A percentile compares a stretch with the other conserved stretches of the same genome.
Evolutionary conservation across 2,888 invertebrate species (phyloP).

Genomic region (Pharmacophagus antenor): DNA sequence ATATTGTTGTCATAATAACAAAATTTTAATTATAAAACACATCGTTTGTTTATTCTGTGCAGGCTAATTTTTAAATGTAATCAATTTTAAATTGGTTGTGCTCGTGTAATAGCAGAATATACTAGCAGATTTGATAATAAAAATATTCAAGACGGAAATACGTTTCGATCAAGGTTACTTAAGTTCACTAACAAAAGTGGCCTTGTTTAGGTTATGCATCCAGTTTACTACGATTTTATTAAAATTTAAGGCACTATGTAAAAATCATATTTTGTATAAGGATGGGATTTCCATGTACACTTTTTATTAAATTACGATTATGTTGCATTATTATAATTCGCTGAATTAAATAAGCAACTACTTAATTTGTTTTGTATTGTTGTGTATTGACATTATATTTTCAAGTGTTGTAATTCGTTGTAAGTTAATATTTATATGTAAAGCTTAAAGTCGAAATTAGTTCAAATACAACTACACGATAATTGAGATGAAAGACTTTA

Average conservation of each 20-base stretch:
- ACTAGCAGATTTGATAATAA: background rate
- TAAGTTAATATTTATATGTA: conserved; percentile 3
- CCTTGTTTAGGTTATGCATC: background rate
- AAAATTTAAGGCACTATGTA: no score
- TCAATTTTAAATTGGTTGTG: background rate
- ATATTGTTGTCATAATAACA: no score
- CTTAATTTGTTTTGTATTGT: background rate
- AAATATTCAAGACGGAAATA: background rate
- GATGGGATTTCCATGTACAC: no score
- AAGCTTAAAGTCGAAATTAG: conserved; percentile 1
- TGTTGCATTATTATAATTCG: no score
- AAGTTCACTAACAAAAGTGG: background rate
- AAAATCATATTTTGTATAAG: no score
- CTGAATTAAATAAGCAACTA: no score
- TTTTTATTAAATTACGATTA: no score
- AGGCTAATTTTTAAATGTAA: background rate
- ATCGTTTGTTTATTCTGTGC: background rate
- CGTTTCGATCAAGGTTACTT: background rate
- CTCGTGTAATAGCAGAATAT: background rate
- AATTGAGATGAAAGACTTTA: conserved; percentile 16
- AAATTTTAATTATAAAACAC: no score
- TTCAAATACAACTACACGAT: background rate
- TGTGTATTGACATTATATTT: conserved; percentile 1
- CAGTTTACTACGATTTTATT: background rate
- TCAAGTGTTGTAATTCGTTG: conserved; percentile 6